These are phyloP conservation scores for Microtus agrestis DNA, from an alignment of 2,797 vertebrate species.

Conservation along the genomic window DNA sequence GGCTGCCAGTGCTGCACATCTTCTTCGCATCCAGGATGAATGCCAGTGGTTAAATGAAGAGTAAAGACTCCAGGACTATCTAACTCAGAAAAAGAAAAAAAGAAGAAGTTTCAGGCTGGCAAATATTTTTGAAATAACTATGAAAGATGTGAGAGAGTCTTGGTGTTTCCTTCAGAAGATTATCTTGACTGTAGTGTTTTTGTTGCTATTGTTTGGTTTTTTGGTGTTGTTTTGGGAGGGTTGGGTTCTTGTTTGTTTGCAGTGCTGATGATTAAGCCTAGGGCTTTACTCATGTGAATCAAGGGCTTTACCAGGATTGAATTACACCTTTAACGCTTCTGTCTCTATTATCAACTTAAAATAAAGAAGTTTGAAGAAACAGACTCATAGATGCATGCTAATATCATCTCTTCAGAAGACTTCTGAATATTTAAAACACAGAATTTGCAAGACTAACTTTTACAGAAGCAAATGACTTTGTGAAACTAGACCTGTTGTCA, in stretches of 20 bases:
- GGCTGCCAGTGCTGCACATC: too few relatives aligned
- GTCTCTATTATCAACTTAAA: neutral
- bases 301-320: neutral
- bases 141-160: neutral
- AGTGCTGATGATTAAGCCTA: neutral
- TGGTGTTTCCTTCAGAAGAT: neutral
- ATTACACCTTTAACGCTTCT: neutral
- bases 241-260: neutral
- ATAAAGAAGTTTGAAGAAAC: neutral
- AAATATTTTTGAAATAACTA: neutral
- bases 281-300: neutral
- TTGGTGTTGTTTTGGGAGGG: too few relatives aligned
- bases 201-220: neutral
- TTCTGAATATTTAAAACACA: neutral
- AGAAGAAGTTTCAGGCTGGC: neutral
- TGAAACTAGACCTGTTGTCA: neutral
- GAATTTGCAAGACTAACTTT: neutral
- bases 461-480: constrained; percentile 1
- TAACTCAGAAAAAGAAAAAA: too few relatives aligned
- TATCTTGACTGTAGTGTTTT: neutral
- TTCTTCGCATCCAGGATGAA: too few relatives aligned
- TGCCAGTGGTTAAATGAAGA: too few relatives aligned
- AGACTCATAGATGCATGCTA: neutral
- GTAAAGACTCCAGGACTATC: too few relatives aligned
- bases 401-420: neutral